Conservation (phyloP, 2,888 invertebrate species). For the Chrysotoxum bicinctum region DNA sequence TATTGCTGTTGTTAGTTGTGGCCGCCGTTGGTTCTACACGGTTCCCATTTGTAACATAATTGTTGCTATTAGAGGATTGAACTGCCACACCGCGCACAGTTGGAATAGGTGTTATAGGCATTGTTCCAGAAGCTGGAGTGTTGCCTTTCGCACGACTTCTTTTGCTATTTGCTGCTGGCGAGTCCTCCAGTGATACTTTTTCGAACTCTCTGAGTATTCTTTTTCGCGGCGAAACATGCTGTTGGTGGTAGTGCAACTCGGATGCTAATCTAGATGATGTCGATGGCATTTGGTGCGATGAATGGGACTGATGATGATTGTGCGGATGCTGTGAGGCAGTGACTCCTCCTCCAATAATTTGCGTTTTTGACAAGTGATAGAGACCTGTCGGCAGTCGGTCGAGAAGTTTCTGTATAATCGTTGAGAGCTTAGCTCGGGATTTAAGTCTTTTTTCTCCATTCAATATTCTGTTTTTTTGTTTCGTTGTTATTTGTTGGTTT, state of each 20-base stretch:
- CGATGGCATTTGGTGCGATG: constrained; percentile 58
- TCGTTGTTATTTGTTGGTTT: constrained; percentile 44
- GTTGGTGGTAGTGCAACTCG: constrained; percentile 79
- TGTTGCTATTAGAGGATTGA: constrained; percentile 54
- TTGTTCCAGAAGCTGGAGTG: constrained; percentile 60
- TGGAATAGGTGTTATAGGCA: constrained; percentile 51
- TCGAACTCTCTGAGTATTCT: constrained; percentile 92
- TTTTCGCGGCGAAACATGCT: constrained; percentile 89
- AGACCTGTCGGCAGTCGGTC: constrained; percentile 78
- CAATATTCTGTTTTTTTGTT: constrained; percentile 49
- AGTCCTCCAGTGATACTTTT: constrained; percentile 86
- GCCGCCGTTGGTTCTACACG: constrained; percentile 24
- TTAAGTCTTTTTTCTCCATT: constrained; percentile 78
- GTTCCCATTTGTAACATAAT: constrained; percentile 61
- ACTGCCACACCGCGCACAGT: constrained; percentile 41
- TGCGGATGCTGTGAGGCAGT: constrained; percentile 73
- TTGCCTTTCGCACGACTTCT: constrained; percentile 82
- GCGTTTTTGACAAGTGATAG: constrained; percentile 77
- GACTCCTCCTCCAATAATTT: constrained; percentile 63
- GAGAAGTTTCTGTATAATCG: constrained; percentile 80
- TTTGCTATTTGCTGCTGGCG: constrained; percentile 82
- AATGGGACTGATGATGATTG: constrained; percentile 75
- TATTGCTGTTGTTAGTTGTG: constrained; percentile 34
- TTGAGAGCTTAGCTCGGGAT: constrained; percentile 79
- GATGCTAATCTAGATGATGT: constrained; percentile 78